phyloP scores from a whole-genome alignment of 1,140 invertebrate genomes.

The Penaeus chinensis region DNA sequence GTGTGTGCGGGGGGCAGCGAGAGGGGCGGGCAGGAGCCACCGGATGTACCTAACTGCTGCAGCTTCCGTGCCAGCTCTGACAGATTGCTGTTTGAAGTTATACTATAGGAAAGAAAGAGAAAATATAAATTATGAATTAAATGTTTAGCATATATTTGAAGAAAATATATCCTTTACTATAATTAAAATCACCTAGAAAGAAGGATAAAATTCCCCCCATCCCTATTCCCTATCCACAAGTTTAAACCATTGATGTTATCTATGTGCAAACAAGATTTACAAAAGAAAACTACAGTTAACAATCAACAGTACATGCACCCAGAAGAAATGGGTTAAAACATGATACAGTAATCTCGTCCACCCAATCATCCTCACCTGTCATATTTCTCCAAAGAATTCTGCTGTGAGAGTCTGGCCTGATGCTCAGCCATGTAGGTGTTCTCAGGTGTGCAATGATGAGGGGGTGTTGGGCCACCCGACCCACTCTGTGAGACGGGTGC shows the following conservation, averaged over 20 bases:
- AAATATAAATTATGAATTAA: not conserved
- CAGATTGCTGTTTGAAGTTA: conserved; percentile 55
- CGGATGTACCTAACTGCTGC: conserved; percentile 42
- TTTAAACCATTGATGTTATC: too few species aligned
- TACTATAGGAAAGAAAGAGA: conserved; percentile 29
- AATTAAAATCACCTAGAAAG: too few species aligned
- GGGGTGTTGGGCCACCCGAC: conserved; percentile 58
- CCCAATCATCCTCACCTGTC: conserved; percentile 30
- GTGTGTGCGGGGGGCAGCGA: conserved; percentile 31
- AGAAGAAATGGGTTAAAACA: not conserved
- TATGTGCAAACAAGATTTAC: too few species aligned
- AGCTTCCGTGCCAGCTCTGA: conserved; percentile 51
- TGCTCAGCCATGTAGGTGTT: conserved; percentile 64
- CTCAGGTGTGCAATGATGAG: conserved; percentile 65
- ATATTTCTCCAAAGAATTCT: conserved; percentile 71
- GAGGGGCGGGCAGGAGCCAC: conserved; percentile 9
- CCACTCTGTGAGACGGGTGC: conserved; percentile 32
- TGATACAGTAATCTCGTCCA: not conserved
- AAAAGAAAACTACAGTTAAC: too few species aligned
- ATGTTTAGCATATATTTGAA: not conserved
- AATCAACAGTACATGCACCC: too few species aligned
- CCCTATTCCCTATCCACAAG: too few species aligned
- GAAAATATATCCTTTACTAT: too few species aligned
- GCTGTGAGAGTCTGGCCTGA: conserved; percentile 70
- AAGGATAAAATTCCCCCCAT: too few species aligned